phyloP scores from a whole-genome alignment of 2,888 invertebrate species.

The Cataglyphis livida region DNA sequence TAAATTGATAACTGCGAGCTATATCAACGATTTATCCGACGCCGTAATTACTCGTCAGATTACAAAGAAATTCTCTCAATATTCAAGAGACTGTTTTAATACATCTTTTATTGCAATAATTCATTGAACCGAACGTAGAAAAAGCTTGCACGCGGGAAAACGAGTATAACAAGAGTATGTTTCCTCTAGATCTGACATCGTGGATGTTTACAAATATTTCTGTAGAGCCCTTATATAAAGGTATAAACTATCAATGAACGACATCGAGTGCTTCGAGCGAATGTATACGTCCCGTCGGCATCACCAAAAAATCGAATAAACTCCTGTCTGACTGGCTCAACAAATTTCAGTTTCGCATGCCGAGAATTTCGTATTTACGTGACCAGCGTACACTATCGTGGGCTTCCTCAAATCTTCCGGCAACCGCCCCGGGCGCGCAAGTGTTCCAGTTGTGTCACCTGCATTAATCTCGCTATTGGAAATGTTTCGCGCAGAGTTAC shows the following conservation, averaged over 20 bases:
- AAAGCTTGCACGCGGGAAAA: too few relatives aligned
- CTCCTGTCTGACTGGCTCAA: constrained; percentile 71
- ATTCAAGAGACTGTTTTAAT: background rate
- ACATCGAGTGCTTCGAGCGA: background rate
- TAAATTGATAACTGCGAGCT: constrained; percentile 64
- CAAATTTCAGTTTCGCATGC: constrained; percentile 77
- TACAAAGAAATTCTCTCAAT: constrained; percentile 47
- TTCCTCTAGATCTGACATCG: background rate
- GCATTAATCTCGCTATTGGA: constrained; percentile 52
- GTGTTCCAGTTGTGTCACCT: constrained; percentile 32
- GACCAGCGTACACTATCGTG: constrained; percentile 73
- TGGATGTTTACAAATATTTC: background rate
- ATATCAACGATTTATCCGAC: constrained; percentile 20
- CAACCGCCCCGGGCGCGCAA: background rate
- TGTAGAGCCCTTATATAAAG: background rate
- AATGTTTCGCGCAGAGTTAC: constrained; percentile 18
- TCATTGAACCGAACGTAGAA: background rate
- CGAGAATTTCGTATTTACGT: constrained; percentile 80
- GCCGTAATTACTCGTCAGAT: constrained; percentile 54
- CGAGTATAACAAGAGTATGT: background rate
- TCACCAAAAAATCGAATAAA: constrained; percentile 73
- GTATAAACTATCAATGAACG: background rate
- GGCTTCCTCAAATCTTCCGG: constrained; percentile 26
- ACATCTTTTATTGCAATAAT: background rate
- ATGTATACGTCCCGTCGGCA: background rate